Conservation (phyloP, 2,888 invertebrate genomes). For the Phanerotoma sp. region DNA sequence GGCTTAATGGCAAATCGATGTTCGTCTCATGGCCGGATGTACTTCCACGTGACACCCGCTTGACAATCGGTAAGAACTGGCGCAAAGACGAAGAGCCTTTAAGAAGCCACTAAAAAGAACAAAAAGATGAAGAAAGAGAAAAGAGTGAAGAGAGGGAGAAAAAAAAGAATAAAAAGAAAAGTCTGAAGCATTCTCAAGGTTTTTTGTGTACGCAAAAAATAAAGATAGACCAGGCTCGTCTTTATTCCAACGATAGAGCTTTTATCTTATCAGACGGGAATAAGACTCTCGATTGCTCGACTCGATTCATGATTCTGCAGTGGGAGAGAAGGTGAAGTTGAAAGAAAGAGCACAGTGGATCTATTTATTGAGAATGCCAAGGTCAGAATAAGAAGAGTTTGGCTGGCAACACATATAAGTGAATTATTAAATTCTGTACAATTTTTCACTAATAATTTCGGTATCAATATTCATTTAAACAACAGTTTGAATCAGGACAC, state of each 20-base stretch:
- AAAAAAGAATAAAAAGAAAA: background rate
- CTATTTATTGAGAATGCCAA: slow-evolving; percentile 56
- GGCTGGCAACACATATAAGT: too few species aligned
- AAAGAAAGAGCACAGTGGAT: slow-evolving; percentile 42
- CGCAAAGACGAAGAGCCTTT: background rate
- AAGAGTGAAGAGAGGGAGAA: too few species aligned
- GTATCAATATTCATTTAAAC: too few species aligned
- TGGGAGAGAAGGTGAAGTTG: slow-evolving; percentile 8
- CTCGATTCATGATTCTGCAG: slow-evolving; percentile 16
- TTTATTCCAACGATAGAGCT: slow-evolving; percentile 19
- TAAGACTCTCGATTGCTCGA: slow-evolving; percentile 24
- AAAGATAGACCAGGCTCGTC: slow-evolving; percentile 20
- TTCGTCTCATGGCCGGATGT: slow-evolving; percentile 37
- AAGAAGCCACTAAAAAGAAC: background rate
- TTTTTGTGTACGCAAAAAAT: slow-evolving; percentile 13
- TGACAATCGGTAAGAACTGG: background rate
- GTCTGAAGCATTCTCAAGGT: slow-evolving; percentile 1
- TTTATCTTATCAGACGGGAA: slow-evolving; percentile 24
- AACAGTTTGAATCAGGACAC: too few species aligned
- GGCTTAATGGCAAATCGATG: slow-evolving; percentile 51
- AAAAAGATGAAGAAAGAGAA: background rate
- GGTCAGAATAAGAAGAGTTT: slow-evolving; percentile 35
- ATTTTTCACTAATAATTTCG: too few species aligned
- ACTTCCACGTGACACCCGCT: slow-evolving; percentile 3
- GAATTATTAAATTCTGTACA: too few species aligned